These are phyloP conservation scores for Callyntrura sp. DNA, from an alignment of 2,888 invertebrate species.

Conservation along the genomic window DNA sequence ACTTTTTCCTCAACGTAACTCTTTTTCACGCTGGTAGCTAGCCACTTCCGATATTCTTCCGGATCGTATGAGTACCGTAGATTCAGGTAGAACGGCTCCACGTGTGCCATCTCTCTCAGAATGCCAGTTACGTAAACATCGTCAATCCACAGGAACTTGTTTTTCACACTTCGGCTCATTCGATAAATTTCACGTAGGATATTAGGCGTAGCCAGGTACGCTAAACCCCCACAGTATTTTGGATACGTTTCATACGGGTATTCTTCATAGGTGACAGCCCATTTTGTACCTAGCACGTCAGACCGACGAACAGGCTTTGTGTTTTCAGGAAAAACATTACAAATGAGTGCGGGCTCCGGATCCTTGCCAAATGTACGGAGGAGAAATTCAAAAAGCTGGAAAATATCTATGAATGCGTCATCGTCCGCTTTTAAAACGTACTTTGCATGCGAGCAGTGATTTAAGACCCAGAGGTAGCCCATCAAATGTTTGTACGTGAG, in stretches of 20 bases:
- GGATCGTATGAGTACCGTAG: slow-evolving; percentile 83
- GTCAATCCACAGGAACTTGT: slow-evolving; percentile 67
- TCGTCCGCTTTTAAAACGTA: slow-evolving; percentile 84
- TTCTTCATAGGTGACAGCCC: slow-evolving; percentile 84
- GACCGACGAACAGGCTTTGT: slow-evolving; percentile 80
- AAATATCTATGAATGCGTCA: slow-evolving; percentile 84
- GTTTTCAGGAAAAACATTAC: slow-evolving; percentile 84
- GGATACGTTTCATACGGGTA: slow-evolving; percentile 84
- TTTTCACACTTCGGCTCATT: slow-evolving; percentile 84
- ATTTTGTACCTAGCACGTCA: slow-evolving; percentile 82
- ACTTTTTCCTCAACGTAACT: slow-evolving; percentile 1
- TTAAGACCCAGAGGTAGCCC: slow-evolving; percentile 84
- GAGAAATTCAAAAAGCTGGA: slow-evolving; percentile 83
- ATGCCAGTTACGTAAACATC: slow-evolving; percentile 86
- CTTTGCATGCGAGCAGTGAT: slow-evolving; percentile 82
- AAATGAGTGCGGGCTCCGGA: slow-evolving; percentile 79
- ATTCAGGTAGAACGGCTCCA: slow-evolving; percentile 84
- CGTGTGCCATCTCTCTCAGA: slow-evolving; percentile 83
- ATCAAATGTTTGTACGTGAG: slow-evolving; percentile 84
- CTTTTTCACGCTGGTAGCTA: slow-evolving; percentile 49
- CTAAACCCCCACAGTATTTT: slow-evolving; percentile 84
- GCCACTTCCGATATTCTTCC: slow-evolving; percentile 82
- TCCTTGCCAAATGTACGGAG: slow-evolving; percentile 81
- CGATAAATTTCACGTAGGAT: slow-evolving; percentile 84
- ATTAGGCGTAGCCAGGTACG: slow-evolving; percentile 84